These are phyloP conservation scores for Anneissia japonica DNA, from an alignment of 35 echinoderm and acorn worm species.

Conservation along the genomic window DNA sequence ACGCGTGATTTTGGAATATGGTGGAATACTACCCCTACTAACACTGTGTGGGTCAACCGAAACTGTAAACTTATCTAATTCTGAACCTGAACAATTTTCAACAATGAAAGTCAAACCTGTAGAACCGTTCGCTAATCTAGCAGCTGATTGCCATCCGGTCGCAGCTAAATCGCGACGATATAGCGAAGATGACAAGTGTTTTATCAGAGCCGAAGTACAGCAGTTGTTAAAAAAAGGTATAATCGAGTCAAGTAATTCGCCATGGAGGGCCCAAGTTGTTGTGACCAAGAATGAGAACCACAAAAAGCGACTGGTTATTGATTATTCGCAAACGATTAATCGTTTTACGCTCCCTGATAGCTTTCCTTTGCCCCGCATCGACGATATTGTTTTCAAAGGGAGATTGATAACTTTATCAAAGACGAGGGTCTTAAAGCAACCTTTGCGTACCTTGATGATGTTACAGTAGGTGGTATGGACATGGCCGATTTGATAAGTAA, in stretches of 20 bases:
- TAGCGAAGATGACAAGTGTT: conserved; percentile 8
- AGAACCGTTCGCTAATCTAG: conserved; percentile 20
- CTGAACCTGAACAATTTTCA: not conserved
- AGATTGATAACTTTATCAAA: conserved; percentile 28
- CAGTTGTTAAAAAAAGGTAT: conserved; percentile 9
- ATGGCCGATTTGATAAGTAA: conserved; percentile 2
- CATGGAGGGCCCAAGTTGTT: conserved; percentile 25
- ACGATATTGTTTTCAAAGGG: conserved; percentile 26
- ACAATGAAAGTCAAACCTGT: conserved; percentile 9
- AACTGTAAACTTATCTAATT: not conserved
- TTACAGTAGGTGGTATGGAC: conserved; percentile 16
- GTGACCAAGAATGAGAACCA: conserved; percentile 38
- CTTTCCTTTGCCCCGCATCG: conserved; percentile 21
- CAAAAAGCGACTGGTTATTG: conserved; percentile 24
- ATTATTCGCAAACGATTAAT: conserved; percentile 30
- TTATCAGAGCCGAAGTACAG: conserved; percentile 8
- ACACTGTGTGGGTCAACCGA: not conserved
- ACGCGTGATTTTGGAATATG: conserved; percentile 28
- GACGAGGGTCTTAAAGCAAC: conserved; percentile 14
- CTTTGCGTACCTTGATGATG: conserved; percentile 24
- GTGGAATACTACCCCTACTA: conserved; percentile 9
- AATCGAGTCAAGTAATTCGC: conserved; percentile 38
- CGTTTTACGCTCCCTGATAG: conserved; percentile 35
- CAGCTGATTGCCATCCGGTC: conserved; percentile 17
- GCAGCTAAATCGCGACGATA: conserved; percentile 31